phyloP scores from a whole-genome alignment of 2,888 invertebrate genomes.

The Conops quadrifasciatus region DNA sequence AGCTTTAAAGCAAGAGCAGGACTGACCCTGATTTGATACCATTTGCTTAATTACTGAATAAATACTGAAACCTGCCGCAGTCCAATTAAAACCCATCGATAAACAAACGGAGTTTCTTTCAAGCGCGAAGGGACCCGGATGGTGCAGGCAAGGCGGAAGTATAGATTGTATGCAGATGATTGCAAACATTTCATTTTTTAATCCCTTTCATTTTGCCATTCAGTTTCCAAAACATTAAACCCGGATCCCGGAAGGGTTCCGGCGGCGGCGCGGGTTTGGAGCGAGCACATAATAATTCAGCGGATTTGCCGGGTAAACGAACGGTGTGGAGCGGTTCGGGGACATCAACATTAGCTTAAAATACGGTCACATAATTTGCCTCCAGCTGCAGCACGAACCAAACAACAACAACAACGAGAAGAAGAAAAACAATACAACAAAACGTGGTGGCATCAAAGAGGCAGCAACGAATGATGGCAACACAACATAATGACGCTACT shows the following conservation, averaged over 20 bases:
- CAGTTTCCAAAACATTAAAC: conserved; percentile 55
- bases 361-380: conserved; percentile 63
- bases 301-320: conserved; percentile 53
- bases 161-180: no score
- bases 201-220: conserved; percentile 45
- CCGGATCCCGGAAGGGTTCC: conserved; percentile 40
- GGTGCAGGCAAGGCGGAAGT: no score
- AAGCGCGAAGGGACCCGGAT: conserved; percentile 14
- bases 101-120: conserved; percentile 29
- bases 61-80: neutral
- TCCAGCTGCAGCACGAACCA: conserved; percentile 44
- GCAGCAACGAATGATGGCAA: conserved; percentile 53
- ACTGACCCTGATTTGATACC: no score
- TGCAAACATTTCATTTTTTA: conserved; percentile 36
- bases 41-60: no score
- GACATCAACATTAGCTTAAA: conserved; percentile 62
- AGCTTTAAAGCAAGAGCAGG: no score
- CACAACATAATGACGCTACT: conserved; percentile 47
- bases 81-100: conserved; percentile 30
- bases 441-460: conserved; percentile 40
- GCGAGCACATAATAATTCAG: conserved; percentile 54
- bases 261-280: conserved; percentile 15
- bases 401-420: neutral
- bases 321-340: conserved; percentile 44
- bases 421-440: conserved; percentile 29